Percentiles rank a stretch among this genome's conserved stretches.
Conservation (phyloP, 2,113 vertebrate species). For the Gymnorhina tibicen region DNA sequence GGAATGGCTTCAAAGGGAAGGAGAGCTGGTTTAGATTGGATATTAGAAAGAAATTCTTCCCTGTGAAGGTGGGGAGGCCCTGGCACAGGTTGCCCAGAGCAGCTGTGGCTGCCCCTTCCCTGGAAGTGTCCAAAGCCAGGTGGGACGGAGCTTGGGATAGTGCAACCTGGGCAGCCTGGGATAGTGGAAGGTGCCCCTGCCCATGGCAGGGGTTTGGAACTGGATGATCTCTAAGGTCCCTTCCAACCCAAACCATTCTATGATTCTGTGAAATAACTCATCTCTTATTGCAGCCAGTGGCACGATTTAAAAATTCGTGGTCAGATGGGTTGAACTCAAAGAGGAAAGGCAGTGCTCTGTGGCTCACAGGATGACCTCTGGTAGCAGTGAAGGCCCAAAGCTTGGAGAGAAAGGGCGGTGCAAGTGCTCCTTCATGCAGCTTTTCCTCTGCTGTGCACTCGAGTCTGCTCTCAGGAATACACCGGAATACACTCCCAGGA, state of each 20-base stretch:
- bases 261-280: neutral
- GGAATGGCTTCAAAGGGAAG: neutral
- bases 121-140: neutral
- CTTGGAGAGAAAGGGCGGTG: neutral
- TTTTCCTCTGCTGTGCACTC: neutral
- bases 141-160: rapidly evolving
- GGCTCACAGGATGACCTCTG: neutral
- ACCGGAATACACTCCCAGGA: neutral
- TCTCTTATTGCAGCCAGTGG: neutral
- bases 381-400: neutral
- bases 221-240: neutral
- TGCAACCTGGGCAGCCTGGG: neutral
- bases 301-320: neutral
- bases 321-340: neutral
- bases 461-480: neutral
- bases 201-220: neutral
- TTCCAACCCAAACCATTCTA: neutral
- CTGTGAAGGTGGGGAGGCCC: neutral
- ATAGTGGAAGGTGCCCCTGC: neutral
- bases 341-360: neutral
- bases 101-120: neutral
- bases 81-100: neutral
- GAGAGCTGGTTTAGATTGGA: neutral
- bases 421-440: neutral
- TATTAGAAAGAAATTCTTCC: neutral